Conservation (phyloP, 2,888 invertebrate species). For the Stegophylla sp. region DNA sequence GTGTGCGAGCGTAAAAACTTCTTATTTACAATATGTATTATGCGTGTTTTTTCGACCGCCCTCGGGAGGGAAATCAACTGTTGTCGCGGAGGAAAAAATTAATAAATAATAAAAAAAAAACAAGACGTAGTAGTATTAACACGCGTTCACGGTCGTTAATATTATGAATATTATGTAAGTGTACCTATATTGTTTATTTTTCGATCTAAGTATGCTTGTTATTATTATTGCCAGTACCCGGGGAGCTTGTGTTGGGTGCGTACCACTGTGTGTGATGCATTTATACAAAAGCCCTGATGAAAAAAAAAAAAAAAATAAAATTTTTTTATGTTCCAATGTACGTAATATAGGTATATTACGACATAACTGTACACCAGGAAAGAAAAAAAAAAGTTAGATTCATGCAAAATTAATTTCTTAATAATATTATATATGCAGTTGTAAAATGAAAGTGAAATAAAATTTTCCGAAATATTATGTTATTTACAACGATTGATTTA, state of each 20-base stretch:
- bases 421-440: neutral
- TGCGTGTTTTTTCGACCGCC: neutral
- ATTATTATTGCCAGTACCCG: neutral
- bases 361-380: neutral
- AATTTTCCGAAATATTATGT: neutral
- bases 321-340: neutral
- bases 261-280: neutral
- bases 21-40: conserved; percentile 13
- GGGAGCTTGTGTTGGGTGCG: neutral
- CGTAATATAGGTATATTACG: neutral
- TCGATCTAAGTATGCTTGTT: conserved; percentile 18
- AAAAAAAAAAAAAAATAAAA: neutral
- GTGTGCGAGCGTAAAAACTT: neutral
- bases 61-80: neutral
- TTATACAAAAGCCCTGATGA: neutral
- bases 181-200: conserved; percentile 6
- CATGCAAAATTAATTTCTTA: neutral
- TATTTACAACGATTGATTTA: neutral
- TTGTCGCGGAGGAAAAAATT: neutral
- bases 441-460: neutral
- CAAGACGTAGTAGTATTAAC: neutral
- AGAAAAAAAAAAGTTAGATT: neutral
- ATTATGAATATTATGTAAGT: neutral
- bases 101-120: conserved; percentile 12
- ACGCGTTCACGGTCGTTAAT: conserved; percentile 25